Percentiles rank a stretch among this genome's conserved stretches.
Conservation (phyloP, 2,888 invertebrate genomes). For the Drosophila melanosoma region DNA sequence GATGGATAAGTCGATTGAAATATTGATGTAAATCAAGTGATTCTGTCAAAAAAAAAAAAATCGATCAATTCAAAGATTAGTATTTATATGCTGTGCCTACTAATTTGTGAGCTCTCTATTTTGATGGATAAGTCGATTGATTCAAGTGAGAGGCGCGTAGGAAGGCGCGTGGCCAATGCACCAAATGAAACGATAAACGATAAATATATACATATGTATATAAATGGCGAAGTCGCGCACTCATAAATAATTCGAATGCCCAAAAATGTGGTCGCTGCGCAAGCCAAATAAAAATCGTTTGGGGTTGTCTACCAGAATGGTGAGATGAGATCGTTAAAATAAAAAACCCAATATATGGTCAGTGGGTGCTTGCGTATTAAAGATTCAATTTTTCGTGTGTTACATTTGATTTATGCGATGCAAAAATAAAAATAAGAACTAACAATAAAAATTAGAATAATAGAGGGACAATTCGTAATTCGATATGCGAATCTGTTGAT, state of each 20-base stretch:
- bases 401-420: constrained; percentile 45
- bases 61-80: constrained; percentile 20
- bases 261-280: constrained; percentile 16
- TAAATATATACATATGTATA: constrained; percentile 22
- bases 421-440: neutral
- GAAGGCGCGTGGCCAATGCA: constrained; percentile 69
- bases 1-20: constrained; percentile 42
- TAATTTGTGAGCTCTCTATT: constrained; percentile 26
- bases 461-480: constrained; percentile 5
- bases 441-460: constrained; percentile 1
- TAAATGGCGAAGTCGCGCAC: constrained; percentile 15
- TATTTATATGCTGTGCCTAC: neutral
- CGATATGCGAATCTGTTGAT: constrained; percentile 17
- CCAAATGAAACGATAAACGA: constrained; percentile 43
- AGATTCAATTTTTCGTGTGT: constrained; percentile 24
- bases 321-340: constrained; percentile 33
- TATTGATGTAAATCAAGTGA: neutral
- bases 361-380: constrained; percentile 19
- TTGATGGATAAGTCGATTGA: constrained; percentile 43
- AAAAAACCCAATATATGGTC: constrained; percentile 29
- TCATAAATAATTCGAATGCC: constrained; percentile 38
- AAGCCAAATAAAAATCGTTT: constrained; percentile 50
- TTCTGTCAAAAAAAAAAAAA: neutral
- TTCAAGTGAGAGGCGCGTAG: constrained; percentile 51
- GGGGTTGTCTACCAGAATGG: constrained; percentile 16